Conservation (phyloP, 2,888 invertebrate species). For the Volucella inanis region DNA sequence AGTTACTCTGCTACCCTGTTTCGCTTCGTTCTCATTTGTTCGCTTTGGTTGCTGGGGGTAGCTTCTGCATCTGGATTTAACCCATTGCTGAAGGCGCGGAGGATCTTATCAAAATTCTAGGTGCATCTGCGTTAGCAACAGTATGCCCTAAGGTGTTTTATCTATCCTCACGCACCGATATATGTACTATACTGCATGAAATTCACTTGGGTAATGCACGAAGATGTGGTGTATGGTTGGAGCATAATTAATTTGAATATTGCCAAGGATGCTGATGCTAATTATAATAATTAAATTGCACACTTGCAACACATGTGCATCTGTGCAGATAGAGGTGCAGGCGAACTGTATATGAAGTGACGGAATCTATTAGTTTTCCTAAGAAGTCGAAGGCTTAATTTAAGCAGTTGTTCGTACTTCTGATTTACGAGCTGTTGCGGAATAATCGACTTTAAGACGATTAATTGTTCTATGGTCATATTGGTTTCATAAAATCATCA, state of each 20-base stretch:
- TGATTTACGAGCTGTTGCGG: too few relatives aligned
- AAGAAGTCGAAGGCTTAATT: too few relatives aligned
- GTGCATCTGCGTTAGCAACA: constrained; percentile 43
- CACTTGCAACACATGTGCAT: constrained; percentile 11
- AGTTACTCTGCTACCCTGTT: constrained; percentile 42
- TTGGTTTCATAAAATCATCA: too few relatives aligned
- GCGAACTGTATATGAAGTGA: too few relatives aligned
- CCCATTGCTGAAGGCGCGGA: constrained; percentile 3
- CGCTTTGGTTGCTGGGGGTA: too few relatives aligned
- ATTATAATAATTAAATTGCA: constrained; percentile 65
- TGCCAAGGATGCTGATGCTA: constrained; percentile 51
- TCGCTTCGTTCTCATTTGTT: neutral
- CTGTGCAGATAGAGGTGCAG: neutral
- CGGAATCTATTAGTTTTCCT: too few relatives aligned
- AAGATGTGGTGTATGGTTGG: constrained; percentile 28
- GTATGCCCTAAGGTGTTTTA: constrained; percentile 25
- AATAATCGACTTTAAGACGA: too few relatives aligned
- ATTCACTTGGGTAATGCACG: constrained; percentile 8
- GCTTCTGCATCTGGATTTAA: constrained; percentile 5
- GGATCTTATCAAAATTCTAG: constrained; percentile 59
- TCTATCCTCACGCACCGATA: neutral
- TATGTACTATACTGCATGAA: neutral
- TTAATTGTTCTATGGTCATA: too few relatives aligned
- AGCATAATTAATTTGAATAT: constrained; percentile 64
- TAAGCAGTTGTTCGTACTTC: too few relatives aligned